Evolutionary conservation across 2,113 vertebrate species (phyloP).

Genomic region (Lipotes vexillifer): DNA sequence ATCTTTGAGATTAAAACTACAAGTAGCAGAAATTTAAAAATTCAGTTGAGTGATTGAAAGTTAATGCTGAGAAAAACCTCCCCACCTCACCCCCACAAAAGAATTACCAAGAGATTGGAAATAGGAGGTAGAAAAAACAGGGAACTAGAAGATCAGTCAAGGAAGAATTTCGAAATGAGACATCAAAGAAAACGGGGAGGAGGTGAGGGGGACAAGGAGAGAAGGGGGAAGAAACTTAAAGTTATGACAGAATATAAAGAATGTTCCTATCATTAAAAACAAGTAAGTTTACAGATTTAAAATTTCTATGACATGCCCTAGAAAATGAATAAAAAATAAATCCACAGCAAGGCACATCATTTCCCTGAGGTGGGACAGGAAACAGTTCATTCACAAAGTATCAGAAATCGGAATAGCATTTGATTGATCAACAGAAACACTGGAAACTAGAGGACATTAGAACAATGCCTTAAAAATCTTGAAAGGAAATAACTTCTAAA

Average conservation of each 20-base stretch:
- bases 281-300: not conserved
- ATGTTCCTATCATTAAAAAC: not conserved
- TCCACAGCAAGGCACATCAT: not conserved
- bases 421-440: not conserved
- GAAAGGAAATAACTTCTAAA: not conserved
- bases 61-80: not conserved
- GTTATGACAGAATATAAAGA: not conserved
- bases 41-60: not conserved
- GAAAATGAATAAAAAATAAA: not conserved
- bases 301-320: not conserved
- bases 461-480: not conserved
- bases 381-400: not conserved
- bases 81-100: not conserved
- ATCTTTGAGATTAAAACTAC: not conserved
- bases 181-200: not conserved
- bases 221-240: not conserved
- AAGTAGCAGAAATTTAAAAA: not conserved
- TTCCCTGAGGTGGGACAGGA: not conserved
- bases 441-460: not conserved
- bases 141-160: not conserved
- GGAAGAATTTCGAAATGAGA: not conserved
- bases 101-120: not conserved
- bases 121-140: not conserved
- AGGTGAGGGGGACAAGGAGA: not conserved
- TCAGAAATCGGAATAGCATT: not conserved